Conservation (phyloP, 1,140 invertebrate genomes). For the Amyelois transitella region DNA sequence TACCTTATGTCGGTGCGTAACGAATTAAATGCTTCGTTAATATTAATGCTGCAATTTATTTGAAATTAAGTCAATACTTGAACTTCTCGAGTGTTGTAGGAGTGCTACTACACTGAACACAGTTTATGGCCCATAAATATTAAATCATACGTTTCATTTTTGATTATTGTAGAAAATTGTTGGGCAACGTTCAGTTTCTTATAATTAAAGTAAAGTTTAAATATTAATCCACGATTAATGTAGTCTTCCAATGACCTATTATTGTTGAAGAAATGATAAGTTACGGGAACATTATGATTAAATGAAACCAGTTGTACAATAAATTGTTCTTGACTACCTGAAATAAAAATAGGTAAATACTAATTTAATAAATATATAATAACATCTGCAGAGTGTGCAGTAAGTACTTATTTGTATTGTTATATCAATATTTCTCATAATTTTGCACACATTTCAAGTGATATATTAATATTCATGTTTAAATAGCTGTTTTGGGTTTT, state of each 20-base stretch:
- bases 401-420: neutral
- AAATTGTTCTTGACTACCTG: no score
- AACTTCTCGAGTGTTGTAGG: slow-evolving; percentile 1
- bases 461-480: neutral
- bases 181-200: no score
- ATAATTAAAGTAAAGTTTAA: no score
- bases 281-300: no score
- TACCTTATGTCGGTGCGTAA: slow-evolving; percentile 13
- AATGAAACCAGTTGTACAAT: no score
- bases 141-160: neutral
- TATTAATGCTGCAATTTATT: slow-evolving; percentile 18
- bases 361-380: no score
- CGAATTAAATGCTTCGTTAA: slow-evolving; percentile 17
- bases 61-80: slow-evolving; percentile 13
- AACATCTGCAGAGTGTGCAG: neutral
- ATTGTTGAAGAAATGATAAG: no score
- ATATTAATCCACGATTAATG: no score
- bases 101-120: neutral
- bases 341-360: no score
- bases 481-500: neutral
- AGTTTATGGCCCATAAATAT: neutral
- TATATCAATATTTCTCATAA: neutral
- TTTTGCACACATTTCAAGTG: neutral
- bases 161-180: neutral
- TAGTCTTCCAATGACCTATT: no score